phyloP scores from a whole-genome alignment of 2,113 vertebrate genomes.

The Abramis brama region DNA sequence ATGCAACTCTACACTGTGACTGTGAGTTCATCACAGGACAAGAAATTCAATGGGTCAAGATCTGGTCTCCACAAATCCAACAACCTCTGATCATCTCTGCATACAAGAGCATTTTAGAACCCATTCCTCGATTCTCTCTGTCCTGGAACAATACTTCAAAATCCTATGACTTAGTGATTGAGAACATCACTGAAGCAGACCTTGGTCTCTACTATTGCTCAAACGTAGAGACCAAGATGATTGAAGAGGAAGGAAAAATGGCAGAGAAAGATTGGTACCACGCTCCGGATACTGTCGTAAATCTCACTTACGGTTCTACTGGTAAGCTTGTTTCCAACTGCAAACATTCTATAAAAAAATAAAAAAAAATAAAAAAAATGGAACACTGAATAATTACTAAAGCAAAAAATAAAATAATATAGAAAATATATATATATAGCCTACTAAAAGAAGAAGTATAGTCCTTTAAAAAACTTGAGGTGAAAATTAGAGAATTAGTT shows the following conservation, averaged over 20 bases:
- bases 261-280: not conserved
- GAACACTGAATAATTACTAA: not conserved
- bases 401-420: not conserved
- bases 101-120: not conserved
- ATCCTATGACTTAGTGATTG: not conserved
- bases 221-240: not conserved
- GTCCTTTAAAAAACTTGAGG: not conserved
- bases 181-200: conserved; percentile 36
- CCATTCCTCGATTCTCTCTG: not conserved
- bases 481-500: not conserved
- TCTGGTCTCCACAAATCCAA: conserved; percentile 27
- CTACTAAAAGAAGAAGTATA: not conserved
- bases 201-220: conserved; percentile 44
- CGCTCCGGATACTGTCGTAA: not conserved
- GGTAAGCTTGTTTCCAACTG: conserved; percentile 2
- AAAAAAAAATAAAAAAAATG: not conserved
- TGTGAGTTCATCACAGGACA: not conserved
- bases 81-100: conserved; percentile 5
- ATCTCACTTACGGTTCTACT: not conserved
- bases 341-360: too few relatives aligned
- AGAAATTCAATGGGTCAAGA: conserved; percentile 20
- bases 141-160: not conserved
- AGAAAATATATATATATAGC: not conserved
- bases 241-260: not conserved
- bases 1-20: conserved; percentile 26